Percentiles rank a stretch among this genome's conserved stretches.
Conservation (phyloP, 2,797 vertebrate genomes). For the Tragopan temminckii region DNA sequence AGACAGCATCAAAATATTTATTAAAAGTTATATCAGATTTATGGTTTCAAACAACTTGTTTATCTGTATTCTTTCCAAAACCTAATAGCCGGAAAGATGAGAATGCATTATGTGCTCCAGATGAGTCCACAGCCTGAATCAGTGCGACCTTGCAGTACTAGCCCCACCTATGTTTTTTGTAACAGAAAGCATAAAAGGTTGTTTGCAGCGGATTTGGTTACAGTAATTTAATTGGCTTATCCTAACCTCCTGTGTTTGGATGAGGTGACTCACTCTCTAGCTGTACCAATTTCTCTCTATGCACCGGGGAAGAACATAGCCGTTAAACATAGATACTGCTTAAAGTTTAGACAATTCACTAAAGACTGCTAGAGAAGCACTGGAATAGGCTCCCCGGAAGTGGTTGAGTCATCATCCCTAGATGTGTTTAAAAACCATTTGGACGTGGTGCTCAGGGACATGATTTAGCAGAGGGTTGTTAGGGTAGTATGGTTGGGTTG, state of each 20-base stretch:
- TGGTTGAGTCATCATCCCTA: too few species aligned
- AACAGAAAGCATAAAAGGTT: fast-evolving
- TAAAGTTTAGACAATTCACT: background rate
- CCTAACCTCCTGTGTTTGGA: background rate
- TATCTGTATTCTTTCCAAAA: background rate
- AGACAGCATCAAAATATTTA: background rate
- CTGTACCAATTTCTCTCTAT: background rate
- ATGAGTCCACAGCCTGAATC: background rate
- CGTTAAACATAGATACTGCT: background rate
- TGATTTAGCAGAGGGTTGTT: too few species aligned
- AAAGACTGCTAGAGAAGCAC: background rate
- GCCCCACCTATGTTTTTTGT: background rate
- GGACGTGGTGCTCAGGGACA: too few species aligned
- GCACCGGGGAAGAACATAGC: background rate
- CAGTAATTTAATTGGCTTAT: background rate
- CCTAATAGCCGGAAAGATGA: background rate
- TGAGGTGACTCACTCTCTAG: background rate
- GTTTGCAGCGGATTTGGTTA: background rate
- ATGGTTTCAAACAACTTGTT: background rate
- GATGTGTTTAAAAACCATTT: too few species aligned
- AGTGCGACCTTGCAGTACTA: background rate
- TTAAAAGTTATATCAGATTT: background rate
- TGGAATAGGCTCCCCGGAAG: too few species aligned
- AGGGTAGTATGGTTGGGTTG: too few species aligned
- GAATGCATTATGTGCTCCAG: background rate